Evolutionary conservation across 2,888 invertebrate species (phyloP).

Genomic region (Cheilosia scutellata): DNA sequence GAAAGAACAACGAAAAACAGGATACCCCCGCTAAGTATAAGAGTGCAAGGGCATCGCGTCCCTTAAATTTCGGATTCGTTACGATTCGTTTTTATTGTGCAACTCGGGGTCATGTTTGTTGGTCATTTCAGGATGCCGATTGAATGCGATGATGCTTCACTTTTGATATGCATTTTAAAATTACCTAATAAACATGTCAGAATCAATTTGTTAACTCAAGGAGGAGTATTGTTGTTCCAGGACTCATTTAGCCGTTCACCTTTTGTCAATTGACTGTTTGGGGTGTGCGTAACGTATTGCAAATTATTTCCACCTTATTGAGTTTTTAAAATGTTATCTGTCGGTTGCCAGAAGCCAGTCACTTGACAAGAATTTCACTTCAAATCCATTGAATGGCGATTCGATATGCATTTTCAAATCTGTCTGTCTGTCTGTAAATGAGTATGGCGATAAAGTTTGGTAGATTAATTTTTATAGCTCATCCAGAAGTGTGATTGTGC

Average conservation of each 20-base stretch:
- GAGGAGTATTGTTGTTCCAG: conserved; percentile 33
- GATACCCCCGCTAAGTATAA: conserved; percentile 44
- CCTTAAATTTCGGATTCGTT: conserved; percentile 46
- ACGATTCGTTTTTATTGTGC: conserved; percentile 54
- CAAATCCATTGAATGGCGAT: conserved; percentile 27
- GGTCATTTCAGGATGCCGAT: conserved; percentile 53
- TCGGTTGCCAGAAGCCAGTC: conserved; percentile 30
- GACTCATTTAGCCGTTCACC: conserved; percentile 43
- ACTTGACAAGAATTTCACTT: not conserved
- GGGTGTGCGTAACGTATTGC: conserved; percentile 56
- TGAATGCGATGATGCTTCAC: conserved; percentile 5
- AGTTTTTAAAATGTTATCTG: conserved; percentile 61
- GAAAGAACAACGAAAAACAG: conserved; percentile 17
- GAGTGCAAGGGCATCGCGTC: conserved; percentile 28
- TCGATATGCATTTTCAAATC: conserved; percentile 52
- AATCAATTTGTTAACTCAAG: conserved; percentile 56
- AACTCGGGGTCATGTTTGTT: conserved; percentile 66
- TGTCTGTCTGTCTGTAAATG: conserved; percentile 3
- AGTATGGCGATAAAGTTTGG: conserved; percentile 55
- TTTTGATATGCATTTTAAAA: conserved; percentile 57
- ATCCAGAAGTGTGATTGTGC: not conserved
- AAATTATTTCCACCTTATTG: conserved; percentile 73
- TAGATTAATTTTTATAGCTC: conserved; percentile 53
- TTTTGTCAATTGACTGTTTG: conserved; percentile 43
- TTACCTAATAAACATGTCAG: conserved; percentile 72